Conservation (phyloP, 2,113 vertebrate genomes). For the Rhombomys opimus region DNA sequence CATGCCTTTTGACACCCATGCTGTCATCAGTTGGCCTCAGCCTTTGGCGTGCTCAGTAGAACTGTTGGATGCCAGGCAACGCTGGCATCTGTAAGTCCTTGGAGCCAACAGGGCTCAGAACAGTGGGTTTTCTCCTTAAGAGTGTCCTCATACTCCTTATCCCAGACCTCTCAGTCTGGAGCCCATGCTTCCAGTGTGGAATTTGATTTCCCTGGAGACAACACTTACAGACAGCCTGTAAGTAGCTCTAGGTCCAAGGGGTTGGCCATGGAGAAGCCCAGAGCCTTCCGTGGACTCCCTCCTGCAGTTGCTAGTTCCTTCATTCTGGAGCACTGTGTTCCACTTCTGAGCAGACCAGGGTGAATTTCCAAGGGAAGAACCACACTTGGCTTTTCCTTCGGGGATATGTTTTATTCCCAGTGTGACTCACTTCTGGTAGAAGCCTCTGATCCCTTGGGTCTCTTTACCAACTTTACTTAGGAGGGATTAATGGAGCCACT, state of each 20-base stretch:
- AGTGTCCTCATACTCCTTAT: not conserved
- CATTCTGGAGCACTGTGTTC: rapidly evolving
- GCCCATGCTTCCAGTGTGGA: not conserved
- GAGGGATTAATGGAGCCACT: not conserved
- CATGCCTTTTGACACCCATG: rapidly evolving
- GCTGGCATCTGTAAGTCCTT: not conserved
- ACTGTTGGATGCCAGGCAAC: not conserved
- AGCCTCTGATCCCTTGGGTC: not conserved
- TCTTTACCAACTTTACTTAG: not conserved
- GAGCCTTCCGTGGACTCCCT: not conserved
- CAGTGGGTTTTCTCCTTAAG: not conserved
- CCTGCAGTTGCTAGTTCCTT: conserved; percentile 20
- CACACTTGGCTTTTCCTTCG: not conserved
- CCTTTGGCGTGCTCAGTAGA: not conserved
- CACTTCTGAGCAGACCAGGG: not conserved
- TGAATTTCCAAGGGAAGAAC: conserved; percentile 51
- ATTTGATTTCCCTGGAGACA: conserved; percentile 12
- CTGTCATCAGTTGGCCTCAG: not conserved
- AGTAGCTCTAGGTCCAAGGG: not conserved
- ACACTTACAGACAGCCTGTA: not conserved
- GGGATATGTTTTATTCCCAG: not conserved
- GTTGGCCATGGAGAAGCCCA: not conserved
- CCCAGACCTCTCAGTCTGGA: not conserved
- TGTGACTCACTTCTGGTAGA: conserved; percentile 27
- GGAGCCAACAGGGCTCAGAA: not conserved